A percentile compares a stretch with the other conserved stretches of the same genome.
These are phyloP conservation scores for Caenorhabditis sulstoni DNA, from an alignment of 2,888 invertebrate species.

Conservation along the genomic window DNA sequence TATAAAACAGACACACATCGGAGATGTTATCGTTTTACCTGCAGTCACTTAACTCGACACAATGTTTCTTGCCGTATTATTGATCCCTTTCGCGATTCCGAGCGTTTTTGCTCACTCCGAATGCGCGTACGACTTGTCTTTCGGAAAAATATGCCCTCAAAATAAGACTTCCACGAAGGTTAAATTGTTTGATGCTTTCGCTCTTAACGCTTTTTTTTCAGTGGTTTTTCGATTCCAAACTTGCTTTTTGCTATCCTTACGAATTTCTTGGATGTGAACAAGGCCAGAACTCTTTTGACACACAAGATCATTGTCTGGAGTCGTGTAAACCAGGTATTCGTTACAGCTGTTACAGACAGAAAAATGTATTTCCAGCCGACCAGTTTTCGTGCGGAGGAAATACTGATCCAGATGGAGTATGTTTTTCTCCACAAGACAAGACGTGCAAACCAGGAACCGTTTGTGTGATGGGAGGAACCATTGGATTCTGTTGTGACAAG, in stretches of 20 bases:
- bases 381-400: conserved; percentile 58
- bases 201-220: conserved; percentile 10
- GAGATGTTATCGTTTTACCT: conserved; percentile 2
- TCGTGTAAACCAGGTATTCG: conserved; percentile 58
- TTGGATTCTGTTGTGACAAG: conserved; percentile 57
- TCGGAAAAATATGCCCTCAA: conserved; percentile 34
- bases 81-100: conserved; percentile 2
- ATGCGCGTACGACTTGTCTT: conserved; percentile 14
- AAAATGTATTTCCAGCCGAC: conserved; percentile 48
- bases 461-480: conserved; percentile 51
- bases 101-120: background rate
- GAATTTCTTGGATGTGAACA: conserved; percentile 52
- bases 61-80: conserved; percentile 16
- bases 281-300: conserved; percentile 43
- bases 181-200: background rate
- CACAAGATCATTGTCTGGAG: conserved; percentile 41
- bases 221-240: conserved; percentile 48
- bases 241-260: conserved; percentile 47
- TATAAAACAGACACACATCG: conserved; percentile 30
- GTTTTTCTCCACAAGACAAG: conserved; percentile 37
- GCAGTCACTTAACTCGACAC: background rate
- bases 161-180: conserved; percentile 41
- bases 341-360: too few species aligned
- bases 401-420: conserved; percentile 36
- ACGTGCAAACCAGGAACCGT: conserved; percentile 35